phyloP scores from a whole-genome alignment of 1,140 invertebrate genomes.

The Brachionus manjavacas region DNA sequence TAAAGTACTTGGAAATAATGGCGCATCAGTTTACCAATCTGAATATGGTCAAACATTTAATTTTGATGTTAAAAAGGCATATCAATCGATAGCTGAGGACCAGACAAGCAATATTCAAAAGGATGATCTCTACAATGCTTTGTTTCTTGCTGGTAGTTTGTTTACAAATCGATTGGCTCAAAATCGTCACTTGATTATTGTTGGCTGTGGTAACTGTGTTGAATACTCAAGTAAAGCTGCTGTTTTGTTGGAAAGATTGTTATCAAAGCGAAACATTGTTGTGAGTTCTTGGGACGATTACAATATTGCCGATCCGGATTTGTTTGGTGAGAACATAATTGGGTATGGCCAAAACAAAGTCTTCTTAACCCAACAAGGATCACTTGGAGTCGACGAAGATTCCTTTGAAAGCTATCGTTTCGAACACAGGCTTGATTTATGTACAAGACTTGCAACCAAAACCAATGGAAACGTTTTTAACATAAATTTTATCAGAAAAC shows the following conservation, averaged over 20 bases:
- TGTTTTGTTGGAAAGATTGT: not conserved
- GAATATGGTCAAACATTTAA: conserved; percentile 1
- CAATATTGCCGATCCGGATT: not conserved
- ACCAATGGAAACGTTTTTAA: conserved; percentile 30
- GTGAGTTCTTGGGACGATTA: conserved; percentile 38
- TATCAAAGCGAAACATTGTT: conserved; percentile 13
- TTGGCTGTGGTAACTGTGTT: conserved; percentile 37
- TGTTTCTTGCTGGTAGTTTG: conserved; percentile 20
- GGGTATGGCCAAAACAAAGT: conserved; percentile 18
- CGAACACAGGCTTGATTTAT: conserved; percentile 13
- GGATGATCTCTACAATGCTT: not conserved
- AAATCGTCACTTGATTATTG: conserved; percentile 7
- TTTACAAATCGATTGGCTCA: conserved; percentile 23
- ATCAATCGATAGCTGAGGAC: not conserved
- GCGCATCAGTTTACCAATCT: conserved; percentile 35
- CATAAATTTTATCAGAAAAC: not conserved
- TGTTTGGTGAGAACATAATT: not conserved
- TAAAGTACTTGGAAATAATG: conserved; percentile 8
- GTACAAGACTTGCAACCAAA: not conserved
- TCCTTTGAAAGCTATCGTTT: not conserved
- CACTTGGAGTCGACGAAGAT: not conserved
- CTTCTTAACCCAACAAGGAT: conserved; percentile 5
- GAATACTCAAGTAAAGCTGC: not conserved
- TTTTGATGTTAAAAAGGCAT: conserved; percentile 16
- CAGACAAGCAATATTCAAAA: conserved; percentile 4